These are phyloP conservation scores for Telmatherina bonti DNA, from an alignment of 2,797 vertebrate species.

Conservation along the genomic window DNA sequence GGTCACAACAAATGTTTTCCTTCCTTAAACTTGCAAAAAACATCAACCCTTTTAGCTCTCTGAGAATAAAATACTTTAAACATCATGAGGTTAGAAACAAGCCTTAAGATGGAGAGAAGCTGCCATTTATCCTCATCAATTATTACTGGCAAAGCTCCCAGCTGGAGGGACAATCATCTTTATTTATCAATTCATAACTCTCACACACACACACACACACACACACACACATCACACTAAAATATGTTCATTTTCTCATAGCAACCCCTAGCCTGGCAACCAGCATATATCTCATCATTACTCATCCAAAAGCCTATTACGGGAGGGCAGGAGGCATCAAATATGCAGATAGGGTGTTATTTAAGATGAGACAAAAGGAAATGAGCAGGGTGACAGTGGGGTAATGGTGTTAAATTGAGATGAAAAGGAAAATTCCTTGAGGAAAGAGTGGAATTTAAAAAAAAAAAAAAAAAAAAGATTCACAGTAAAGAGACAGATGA, in stretches of 20 bases:
- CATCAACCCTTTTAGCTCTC: background rate
- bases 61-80: background rate
- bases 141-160: constrained; percentile 15
- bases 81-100: background rate
- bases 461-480: too few species aligned
- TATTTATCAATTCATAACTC: constrained; percentile 17
- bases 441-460: too few species aligned
- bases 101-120: constrained; percentile 9
- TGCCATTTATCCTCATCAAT: constrained; percentile 46
- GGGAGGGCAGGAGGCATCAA: constrained; percentile 42
- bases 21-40: background rate
- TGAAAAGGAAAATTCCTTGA: constrained; percentile 12
- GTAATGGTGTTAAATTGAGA: constrained; percentile 7
- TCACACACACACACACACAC: too few species aligned
- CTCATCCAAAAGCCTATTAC: constrained; percentile 41
- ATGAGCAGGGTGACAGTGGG: constrained; percentile 1
- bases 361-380: constrained; percentile 47
- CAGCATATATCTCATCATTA: constrained; percentile 43
- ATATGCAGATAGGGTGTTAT: constrained; percentile 52
- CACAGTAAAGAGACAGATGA: background rate
- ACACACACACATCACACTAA: constrained; percentile 7
- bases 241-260: background rate
- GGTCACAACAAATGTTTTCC: background rate
- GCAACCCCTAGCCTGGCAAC: background rate
- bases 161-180: constrained; percentile 16